Percentiles rank a stretch among this genome's conserved stretches.
These are phyloP conservation scores for Lycaon pictus DNA, from an alignment of 2,113 vertebrate genomes.

Conservation along the genomic window DNA sequence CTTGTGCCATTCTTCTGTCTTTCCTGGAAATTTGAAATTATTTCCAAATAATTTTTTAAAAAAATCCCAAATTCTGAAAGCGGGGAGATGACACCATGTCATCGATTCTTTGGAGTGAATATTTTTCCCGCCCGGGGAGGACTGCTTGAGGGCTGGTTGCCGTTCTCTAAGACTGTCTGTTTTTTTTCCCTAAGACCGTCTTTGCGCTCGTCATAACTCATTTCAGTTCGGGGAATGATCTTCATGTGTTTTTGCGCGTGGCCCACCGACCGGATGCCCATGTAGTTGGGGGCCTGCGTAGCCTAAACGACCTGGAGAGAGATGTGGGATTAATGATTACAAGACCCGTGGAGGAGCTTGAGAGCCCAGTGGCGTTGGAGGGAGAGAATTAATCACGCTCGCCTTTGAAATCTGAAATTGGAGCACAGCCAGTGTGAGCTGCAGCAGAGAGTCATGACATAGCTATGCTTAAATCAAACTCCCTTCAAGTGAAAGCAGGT, in stretches of 20 bases:
- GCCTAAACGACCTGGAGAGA: not conserved
- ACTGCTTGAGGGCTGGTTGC: not conserved
- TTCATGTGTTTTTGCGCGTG: not conserved
- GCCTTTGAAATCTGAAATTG: constrained; percentile 65
- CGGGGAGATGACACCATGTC: not conserved
- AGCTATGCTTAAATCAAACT: constrained; percentile 77
- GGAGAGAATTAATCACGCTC: constrained; percentile 35
- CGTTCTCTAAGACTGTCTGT: not conserved
- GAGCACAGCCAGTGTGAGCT: constrained; percentile 58
- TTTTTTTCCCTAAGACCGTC: not conserved
- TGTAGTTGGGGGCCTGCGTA: not conserved
- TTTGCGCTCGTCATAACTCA: not conserved
- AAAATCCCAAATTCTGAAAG: not conserved
- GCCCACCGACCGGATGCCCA: not conserved
- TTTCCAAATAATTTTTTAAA: not conserved
- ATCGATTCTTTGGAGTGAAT: not conserved
- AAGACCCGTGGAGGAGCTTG: not conserved
- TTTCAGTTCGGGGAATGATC: not conserved
- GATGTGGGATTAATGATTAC: not conserved
- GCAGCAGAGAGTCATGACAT: constrained; percentile 65
- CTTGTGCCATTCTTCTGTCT: not conserved
- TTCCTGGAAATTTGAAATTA: constrained; percentile 34
- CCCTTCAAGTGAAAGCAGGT: constrained; percentile 75
- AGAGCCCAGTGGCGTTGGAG: not conserved
- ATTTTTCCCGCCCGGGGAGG: not conserved